These are phyloP conservation scores for Ennomos fuscantarius DNA, from an alignment of 2,888 invertebrate genomes.

Conservation along the genomic window DNA sequence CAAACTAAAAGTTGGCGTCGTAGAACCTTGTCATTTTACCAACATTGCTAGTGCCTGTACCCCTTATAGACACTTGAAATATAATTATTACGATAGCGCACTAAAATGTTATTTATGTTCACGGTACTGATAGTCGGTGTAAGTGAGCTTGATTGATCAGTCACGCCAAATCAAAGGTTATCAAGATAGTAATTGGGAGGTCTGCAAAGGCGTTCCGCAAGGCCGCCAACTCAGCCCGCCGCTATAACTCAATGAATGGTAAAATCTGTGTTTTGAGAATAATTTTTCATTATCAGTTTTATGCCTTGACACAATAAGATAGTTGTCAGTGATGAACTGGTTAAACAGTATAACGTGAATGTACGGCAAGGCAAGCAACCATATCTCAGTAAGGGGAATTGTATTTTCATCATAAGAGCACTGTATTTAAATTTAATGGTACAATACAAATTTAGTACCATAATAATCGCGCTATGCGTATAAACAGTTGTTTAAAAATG, in stretches of 20 bases:
- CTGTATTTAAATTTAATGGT: no score
- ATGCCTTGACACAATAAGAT: no score
- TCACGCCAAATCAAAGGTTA: constrained; percentile 48
- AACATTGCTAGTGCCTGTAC: background rate
- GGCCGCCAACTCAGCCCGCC: constrained; percentile 33
- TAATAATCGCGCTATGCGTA: no score
- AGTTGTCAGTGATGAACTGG: no score
- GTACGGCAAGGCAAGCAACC: no score
- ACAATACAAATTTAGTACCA: no score
- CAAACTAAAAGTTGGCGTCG: constrained; percentile 15
- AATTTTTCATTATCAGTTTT: no score
- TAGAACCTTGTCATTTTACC: constrained; percentile 10
- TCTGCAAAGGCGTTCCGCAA: constrained; percentile 38
- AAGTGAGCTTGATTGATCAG: constrained; percentile 39
- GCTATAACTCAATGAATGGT: constrained; percentile 13
- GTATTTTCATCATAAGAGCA: no score
- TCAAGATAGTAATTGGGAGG: constrained; percentile 40
- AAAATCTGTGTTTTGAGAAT: no score
- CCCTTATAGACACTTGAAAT: background rate
- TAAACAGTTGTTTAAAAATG: no score
- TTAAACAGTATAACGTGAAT: no score
- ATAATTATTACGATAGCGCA: constrained; percentile 6
- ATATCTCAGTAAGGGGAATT: no score
- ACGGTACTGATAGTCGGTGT: constrained; percentile 11
- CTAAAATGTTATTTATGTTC: constrained; percentile 1